These are phyloP conservation scores for Bombus vancouverensis DNA, from an alignment of 1,140 invertebrate genomes.

Conservation along the genomic window DNA sequence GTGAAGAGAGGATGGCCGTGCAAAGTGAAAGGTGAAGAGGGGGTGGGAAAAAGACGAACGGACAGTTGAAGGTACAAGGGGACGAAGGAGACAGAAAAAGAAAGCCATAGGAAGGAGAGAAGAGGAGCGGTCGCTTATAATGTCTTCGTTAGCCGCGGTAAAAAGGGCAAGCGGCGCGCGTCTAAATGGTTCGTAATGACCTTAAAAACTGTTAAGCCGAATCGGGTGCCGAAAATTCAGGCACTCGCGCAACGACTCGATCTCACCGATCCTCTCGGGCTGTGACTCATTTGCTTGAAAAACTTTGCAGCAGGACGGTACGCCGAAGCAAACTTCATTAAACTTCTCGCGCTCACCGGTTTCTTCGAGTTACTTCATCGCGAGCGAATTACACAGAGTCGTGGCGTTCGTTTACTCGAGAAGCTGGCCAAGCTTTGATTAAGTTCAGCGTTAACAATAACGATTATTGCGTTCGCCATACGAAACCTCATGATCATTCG, in stretches of 20 bases:
- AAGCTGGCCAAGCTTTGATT: not conserved
- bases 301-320: constrained; percentile 10
- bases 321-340: constrained; percentile 19
- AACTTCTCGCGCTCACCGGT: constrained; percentile 8
- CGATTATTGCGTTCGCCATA: not conserved
- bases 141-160: constrained; percentile 52
- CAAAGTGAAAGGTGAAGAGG: not conserved
- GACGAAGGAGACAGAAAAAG: not conserved
- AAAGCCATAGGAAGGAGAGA: not conserved
- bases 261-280: not conserved
- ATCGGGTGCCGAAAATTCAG: constrained; percentile 31
- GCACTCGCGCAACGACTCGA: not conserved
- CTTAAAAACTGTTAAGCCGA: constrained; percentile 45
- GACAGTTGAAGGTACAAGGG: constrained; percentile 12
- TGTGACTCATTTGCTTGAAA: not conserved
- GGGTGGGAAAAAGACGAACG: constrained; percentile 22
- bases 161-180: constrained; percentile 41
- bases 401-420: not conserved
- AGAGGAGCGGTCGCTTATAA: constrained; percentile 33
- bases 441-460: constrained; percentile 6
- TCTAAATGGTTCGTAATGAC: constrained; percentile 47
- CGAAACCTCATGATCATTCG: not conserved
- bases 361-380: not conserved
- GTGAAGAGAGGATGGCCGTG: not conserved
- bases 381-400: not conserved